Evolutionary conservation across 2,888 invertebrate genomes (phyloP), one percentile per base, ranked within the genome.

Genomic region (Augiades crinisus): DNA sequence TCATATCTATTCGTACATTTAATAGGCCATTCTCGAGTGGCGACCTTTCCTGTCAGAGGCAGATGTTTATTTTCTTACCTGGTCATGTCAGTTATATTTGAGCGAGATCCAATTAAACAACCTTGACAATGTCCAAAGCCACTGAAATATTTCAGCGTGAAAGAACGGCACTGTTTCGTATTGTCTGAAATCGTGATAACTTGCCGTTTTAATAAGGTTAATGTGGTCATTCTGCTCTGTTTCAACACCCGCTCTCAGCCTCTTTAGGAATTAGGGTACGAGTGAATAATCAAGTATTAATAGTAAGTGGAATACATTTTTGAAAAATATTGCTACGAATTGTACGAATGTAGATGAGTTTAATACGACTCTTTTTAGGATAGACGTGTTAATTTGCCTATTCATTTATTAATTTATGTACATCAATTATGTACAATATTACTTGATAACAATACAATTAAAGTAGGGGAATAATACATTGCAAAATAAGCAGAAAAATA

Each of bases 91-190:
- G 47, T 51, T 50, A 27, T 43, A 51, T 56, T 53, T 54, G 46
- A 56, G 54, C 53, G 12, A 44, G 44, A 46, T 54, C 54, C 56
- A 56, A 53, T 54, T 30, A 47, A 38, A 37, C 30, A 21, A 45
- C 56, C 56, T 56, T 56, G 51, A 50, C 34, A 24, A 31, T 47
- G 44, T 43, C 21, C 44, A 33, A 13, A 40, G 41, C 14, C 41
- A 33, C 49, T 43, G 34, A 43, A 43, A 50, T 50, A 50, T 36
- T 43, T 49, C 33, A 33, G 40, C 14, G 13, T 30, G 47, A 47
- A 21, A 49, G 21, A 31, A 34, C 10, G 16, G 3, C 16, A 22
- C n/a, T n/a, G n/a, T 24, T 22, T 8, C 24, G 19, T 33, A 33
- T 38, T 16, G 43, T 31, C 31, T 21, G 31, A 30, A 47, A 40